Evolutionary conservation across 2,797 vertebrate genomes (phyloP), one percentile per base, ranked within the genome.

Genomic region (Enteromius mattozi): DNA sequence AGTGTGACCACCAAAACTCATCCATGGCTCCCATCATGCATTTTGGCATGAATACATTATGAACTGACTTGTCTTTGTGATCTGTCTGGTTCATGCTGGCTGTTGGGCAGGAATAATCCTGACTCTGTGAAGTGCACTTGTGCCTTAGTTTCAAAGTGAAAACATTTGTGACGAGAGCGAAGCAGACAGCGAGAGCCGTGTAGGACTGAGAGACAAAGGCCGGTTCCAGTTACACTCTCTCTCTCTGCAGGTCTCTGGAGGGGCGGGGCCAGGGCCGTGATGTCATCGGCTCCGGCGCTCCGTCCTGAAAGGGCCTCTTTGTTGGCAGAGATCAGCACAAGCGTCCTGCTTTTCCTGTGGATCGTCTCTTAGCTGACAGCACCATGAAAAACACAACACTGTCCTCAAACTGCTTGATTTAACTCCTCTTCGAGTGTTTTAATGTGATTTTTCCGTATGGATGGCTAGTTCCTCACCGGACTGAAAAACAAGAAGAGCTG

Each of bases 231-330:
- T 84, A 33, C 72, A 42, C 54, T 35, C 70, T 66, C n/a, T 35
- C 19, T 27, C 80, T 70, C 49, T 71, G 84, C 83, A 66, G 21
- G 63, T 86, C 83, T 88, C 27, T 30, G n/a, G 85, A 89, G 95
- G 96, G 97, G 96, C 95, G 96, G 95, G 92, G 86, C 92, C 91
- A 84, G 71, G 71, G 88, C 87, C 91, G 95, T 97, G 96, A 97
- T 97, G 96, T 97, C 97, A 97, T 89, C 91, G 95, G 95, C 95
- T 94, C 92, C 94, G 94, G 89, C 90, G 89, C 93, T 93, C 95
- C 91, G 88, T 95, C 93, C 93, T 95, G 96, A 96, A 97, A 95
- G 96, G 94, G 96, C 95, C 96, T 95, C 97, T 98, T 99, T 98
- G 97, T 99, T 98, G 97, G 96, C 96, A 90, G 92, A 91, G 92